Base-by-base conservation (phyloP, 2,888 invertebrate species). In the Rhorus exstirpatorius region DNA sequence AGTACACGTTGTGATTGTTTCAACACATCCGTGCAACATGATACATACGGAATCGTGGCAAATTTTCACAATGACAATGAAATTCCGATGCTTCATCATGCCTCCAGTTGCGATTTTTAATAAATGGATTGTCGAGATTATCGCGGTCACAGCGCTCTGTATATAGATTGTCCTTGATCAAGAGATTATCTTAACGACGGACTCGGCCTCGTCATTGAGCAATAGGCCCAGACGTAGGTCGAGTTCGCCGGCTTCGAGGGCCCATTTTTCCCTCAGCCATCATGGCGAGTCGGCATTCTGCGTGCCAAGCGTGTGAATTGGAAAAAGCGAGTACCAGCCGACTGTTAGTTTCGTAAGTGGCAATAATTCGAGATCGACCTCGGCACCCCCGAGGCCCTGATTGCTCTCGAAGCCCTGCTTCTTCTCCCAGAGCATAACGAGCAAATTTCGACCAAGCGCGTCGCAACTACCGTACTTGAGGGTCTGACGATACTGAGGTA, bases 351-450 rank as follows among this genome's bases (percentile, higher is more conserved):
- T 96, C 31, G 97, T 96, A 83, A 98, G 94, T 60, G 96, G 95
- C 78, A 98, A 94, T 89, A 96, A 95, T 93, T 98, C 97, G 84
- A 98, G 94, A 85, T 96, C 95, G 85, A 98, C 96, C 93, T 98
- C 97, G 0, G 96, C 97, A 58, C 98, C 98, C 10, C 98, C 98
- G 51, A 98, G 94, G 19, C 94, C 94, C 74, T 93, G 93, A 80
- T 98, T 98, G 93, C 97, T 97, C 90, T 97, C 97, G 93, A 97
- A 97, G 1, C 97, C 97, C 80, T 97, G 96, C 91, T 97, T 97
- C 81, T 97, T 95, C 91, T 98, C 97, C 98, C 98, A 98, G 63
- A 98, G 95, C 97, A 98, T 98, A 71, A 98, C 97, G 86, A 98
- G 96, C 85, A 98, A 94, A 83, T 96, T 96, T 75, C 98, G 95